Percentiles rank a stretch among this genome's conserved stretches.
These are phyloP conservation scores for Acanthopagrus latus DNA, from an alignment of 2,797 vertebrate species.

Conservation along the genomic window DNA sequence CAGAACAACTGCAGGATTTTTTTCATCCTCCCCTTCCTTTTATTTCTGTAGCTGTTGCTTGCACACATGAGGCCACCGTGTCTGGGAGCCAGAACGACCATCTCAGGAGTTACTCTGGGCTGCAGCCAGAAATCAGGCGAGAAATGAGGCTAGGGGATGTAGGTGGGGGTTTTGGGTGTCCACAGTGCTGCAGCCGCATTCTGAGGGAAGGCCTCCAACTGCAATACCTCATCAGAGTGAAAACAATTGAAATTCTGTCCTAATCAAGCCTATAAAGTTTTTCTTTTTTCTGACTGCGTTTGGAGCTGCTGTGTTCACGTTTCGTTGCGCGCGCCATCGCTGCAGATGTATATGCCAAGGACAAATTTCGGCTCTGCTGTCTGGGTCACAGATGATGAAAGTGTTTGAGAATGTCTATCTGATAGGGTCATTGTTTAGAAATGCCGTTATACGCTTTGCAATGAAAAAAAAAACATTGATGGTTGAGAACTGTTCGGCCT, in stretches of 20 bases:
- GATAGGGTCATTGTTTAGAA: constrained; percentile 64
- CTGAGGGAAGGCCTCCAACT: constrained; percentile 64
- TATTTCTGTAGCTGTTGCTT: constrained; percentile 66
- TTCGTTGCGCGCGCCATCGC: constrained; percentile 42
- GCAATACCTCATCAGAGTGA: constrained; percentile 74
- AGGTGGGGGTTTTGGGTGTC: constrained; percentile 50
- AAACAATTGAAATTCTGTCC: constrained; percentile 62
- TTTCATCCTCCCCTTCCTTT: constrained; percentile 50
- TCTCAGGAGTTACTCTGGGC: constrained; percentile 70
- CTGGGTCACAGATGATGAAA: constrained; percentile 64
- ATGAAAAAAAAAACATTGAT: constrained; percentile 19
- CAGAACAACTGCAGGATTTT: constrained; percentile 68
- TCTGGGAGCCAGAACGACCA: constrained; percentile 72
- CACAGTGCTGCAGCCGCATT: constrained; percentile 40
- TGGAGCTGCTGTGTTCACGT: constrained; percentile 40
- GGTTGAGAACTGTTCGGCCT: constrained; percentile 1
- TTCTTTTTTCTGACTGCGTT: constrained; percentile 6
- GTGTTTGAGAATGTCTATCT: constrained; percentile 58
- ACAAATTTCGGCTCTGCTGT: constrained; percentile 46
- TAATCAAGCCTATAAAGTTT: constrained; percentile 57
- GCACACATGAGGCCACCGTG: constrained; percentile 67
- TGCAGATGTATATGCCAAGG: constrained; percentile 46
- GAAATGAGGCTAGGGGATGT: constrained; percentile 51
- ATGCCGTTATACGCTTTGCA: constrained; percentile 31
- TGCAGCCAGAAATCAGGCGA: constrained; percentile 59